Percentiles rank a stretch among this genome's conserved stretches.
Evolutionary conservation across 2,888 invertebrate genomes (phyloP).

Genomic region (Torymus auratus): DNA sequence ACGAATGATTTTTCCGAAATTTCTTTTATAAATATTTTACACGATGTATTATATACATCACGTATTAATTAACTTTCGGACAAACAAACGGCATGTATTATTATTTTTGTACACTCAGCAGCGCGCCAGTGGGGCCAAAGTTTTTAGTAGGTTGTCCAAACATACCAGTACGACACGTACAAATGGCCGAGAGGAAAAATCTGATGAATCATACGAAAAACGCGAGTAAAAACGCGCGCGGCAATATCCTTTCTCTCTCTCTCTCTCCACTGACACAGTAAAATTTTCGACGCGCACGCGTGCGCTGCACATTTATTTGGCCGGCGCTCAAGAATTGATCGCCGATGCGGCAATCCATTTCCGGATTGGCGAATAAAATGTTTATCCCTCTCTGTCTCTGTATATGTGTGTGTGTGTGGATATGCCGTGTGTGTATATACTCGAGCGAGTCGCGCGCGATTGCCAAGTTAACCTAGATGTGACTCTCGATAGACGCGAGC

Average conservation of each 20-base stretch:
- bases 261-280: conserved; percentile 13
- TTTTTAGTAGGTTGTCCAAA: neutral
- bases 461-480: conserved; percentile 45
- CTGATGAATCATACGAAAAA: conserved; percentile 10
- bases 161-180: neutral
- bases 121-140: too few species aligned
- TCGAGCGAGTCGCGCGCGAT: conserved; percentile 28
- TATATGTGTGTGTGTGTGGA: too few species aligned
- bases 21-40: too few species aligned
- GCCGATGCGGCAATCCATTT: conserved; percentile 53
- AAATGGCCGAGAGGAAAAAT: neutral
- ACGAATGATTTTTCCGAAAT: too few species aligned
- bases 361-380: conserved; percentile 55
- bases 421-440: too few species aligned
- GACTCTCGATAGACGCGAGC: conserved; percentile 16
- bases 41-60: too few species aligned
- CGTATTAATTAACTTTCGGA: too few species aligned
- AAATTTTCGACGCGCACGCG: conserved; percentile 1
- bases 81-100: too few species aligned
- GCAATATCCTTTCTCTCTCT: neutral
- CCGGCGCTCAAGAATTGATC: conserved; percentile 37
- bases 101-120: too few species aligned
- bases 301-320: conserved; percentile 31
- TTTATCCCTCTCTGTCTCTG: conserved; percentile 18
- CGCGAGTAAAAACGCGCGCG: neutral